These are phyloP conservation scores for Fistularia commersonii DNA, from an alignment of 2,797 vertebrate genomes.

Conservation along the genomic window DNA sequence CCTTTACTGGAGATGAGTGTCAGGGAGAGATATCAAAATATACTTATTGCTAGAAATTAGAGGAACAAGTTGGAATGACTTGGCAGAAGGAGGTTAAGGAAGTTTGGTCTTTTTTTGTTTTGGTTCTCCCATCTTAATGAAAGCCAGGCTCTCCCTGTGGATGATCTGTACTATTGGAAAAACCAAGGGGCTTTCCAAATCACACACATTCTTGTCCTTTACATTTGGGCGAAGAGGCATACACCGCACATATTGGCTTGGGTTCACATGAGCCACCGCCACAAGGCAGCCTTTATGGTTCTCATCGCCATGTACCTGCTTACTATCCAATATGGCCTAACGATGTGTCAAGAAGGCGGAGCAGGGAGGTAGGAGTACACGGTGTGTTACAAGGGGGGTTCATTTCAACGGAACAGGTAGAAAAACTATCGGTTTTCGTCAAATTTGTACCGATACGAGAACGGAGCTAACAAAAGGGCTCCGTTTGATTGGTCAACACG, in stretches of 20 bases:
- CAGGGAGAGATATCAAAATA: constrained; percentile 30
- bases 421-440: too few relatives aligned
- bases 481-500: constrained; percentile 48
- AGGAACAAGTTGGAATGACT: constrained; percentile 10
- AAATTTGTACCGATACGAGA: constrained; percentile 4
- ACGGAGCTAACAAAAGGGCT: constrained; percentile 22
- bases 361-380: background rate
- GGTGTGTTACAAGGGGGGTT: constrained; percentile 8
- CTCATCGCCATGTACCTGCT: constrained; percentile 36
- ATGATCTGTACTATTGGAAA: constrained; percentile 25
- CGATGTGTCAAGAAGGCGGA: constrained; percentile 8
- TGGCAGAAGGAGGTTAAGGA: constrained; percentile 25
- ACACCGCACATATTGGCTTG: constrained; percentile 17
- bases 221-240: constrained; percentile 31
- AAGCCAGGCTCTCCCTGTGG: constrained; percentile 47
- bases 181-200: constrained; percentile 37
- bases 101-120: too few relatives aligned
- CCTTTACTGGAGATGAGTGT: background rate
- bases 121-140: constrained; percentile 53
- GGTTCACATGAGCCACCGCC: constrained; percentile 33
- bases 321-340: constrained; percentile 18
- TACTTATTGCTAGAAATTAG: constrained; percentile 7
- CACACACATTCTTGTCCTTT: constrained; percentile 36
- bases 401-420: constrained; percentile 24
- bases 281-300: constrained; percentile 28